These are phyloP conservation scores for Agriopis marginaria DNA, from an alignment of 2,888 invertebrate species.

Conservation along the genomic window DNA sequence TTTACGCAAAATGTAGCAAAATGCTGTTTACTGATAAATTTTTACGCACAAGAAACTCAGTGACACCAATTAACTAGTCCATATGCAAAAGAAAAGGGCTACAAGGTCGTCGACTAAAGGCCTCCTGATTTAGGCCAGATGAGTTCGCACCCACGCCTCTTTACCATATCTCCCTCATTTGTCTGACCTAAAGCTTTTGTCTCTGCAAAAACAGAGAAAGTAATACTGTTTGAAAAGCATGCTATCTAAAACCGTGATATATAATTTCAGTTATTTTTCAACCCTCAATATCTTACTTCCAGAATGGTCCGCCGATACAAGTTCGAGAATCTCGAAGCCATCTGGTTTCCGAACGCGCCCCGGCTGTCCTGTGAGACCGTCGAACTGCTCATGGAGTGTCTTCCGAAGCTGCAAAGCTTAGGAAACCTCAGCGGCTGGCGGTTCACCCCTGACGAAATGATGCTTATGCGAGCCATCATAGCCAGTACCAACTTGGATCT, in stretches of 20 bases:
- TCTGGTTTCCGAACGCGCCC: slow-evolving; percentile 90
- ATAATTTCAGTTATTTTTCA: neutral
- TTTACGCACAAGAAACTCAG: too few relatives aligned
- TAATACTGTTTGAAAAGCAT: neutral
- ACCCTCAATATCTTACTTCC: slow-evolving; percentile 54
- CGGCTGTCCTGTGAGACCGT: slow-evolving; percentile 88
- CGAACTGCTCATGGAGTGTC: slow-evolving; percentile 89
- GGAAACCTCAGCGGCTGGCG: slow-evolving; percentile 90
- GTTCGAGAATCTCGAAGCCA: slow-evolving; percentile 87
- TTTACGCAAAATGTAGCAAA: too few relatives aligned
- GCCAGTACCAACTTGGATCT: slow-evolving; percentile 89
- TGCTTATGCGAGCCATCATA: slow-evolving; percentile 88
- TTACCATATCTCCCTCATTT: too few relatives aligned
- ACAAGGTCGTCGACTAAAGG: too few relatives aligned
- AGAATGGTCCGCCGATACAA: slow-evolving; percentile 89
- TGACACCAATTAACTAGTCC: too few relatives aligned
- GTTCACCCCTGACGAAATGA: slow-evolving; percentile 88
- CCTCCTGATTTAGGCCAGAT: too few relatives aligned
- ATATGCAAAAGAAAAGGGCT: too few relatives aligned
- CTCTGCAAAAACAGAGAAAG: too few relatives aligned
- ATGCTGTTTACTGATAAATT: too few relatives aligned
- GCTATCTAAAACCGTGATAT: neutral
- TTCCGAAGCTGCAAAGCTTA: slow-evolving; percentile 88
- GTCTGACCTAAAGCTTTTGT: too few relatives aligned
- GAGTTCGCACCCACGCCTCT: too few relatives aligned